Evolutionary conservation across 1,140 invertebrate species (phyloP).

Genomic region (Aphidius ervi): DNA sequence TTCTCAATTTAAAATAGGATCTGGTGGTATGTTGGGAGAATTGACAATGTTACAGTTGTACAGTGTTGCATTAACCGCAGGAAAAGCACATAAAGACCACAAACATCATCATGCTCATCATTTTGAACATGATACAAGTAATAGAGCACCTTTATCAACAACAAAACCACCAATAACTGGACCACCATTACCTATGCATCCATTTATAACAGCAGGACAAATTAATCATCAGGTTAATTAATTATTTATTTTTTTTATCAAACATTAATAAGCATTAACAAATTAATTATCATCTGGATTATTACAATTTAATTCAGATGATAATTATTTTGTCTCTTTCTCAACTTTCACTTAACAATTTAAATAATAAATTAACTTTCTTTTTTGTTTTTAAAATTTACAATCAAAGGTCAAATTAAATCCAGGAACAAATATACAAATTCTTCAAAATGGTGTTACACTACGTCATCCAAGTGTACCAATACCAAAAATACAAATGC

Average conservation of each 20-base stretch:
- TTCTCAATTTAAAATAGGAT: constrained; percentile 40
- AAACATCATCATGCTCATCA: constrained; percentile 79
- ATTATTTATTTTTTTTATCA: constrained; percentile 1
- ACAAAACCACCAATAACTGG: constrained; percentile 55
- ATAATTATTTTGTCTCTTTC: too few species aligned
- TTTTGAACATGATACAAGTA: constrained; percentile 63
- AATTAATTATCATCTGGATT: too few species aligned
- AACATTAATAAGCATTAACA: constrained; percentile 5
- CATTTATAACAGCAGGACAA: constrained; percentile 64
- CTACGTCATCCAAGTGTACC: constrained; percentile 42
- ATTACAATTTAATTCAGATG: too few species aligned
- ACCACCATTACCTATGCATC: constrained; percentile 58
- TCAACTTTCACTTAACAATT: too few species aligned
- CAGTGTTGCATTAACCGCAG: constrained; percentile 70
- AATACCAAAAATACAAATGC: constrained; percentile 31
- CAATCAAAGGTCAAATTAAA: constrained; percentile 44
- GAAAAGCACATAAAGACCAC: constrained; percentile 77
- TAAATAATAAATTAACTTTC: neutral
- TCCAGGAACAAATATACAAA: constrained; percentile 42
- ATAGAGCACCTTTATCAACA: constrained; percentile 57
- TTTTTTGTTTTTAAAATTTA: neutral
- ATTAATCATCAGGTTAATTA: constrained; percentile 53
- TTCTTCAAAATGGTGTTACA: constrained; percentile 43
- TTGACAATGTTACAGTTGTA: constrained; percentile 75
- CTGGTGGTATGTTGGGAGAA: constrained; percentile 69